phyloP scores from a whole-genome alignment of 2,888 invertebrate genomes.

The Spilarctia lutea region DNA sequence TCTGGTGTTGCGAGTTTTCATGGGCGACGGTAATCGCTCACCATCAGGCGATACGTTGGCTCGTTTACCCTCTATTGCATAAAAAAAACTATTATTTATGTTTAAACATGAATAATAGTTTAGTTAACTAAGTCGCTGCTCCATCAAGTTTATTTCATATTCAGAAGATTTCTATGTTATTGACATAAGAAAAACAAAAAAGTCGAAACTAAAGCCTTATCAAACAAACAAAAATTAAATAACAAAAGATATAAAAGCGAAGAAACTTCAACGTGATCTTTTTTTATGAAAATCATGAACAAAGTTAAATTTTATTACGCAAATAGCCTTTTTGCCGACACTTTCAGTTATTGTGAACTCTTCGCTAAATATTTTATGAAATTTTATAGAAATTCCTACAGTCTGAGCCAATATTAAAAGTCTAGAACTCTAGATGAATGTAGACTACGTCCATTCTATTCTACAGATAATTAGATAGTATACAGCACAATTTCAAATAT shows the following conservation, averaged over 20 bases:
- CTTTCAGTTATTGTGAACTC: neutral
- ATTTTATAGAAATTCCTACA: neutral
- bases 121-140: neutral
- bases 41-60: no score
- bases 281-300: constrained; percentile 6
- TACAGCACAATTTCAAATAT: neutral
- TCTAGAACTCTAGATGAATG: neutral
- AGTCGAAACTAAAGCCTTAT: neutral
- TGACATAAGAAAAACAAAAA: neutral
- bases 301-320: neutral
- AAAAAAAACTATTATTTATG: no score
- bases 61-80: no score
- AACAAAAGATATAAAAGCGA: constrained; percentile 9
- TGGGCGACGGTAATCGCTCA: no score
- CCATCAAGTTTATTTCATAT: neutral
- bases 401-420: neutral
- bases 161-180: neutral
- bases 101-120: neutral
- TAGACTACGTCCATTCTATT: neutral
- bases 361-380: neutral
- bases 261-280: constrained; percentile 4
- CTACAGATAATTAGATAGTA: neutral
- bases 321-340: neutral
- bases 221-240: constrained; percentile 3
- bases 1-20: no score